Evolutionary conservation across 2,888 invertebrate genomes (phyloP), one percentile per base, ranked within the genome.

Genomic region (Agonum fuliginosum): DNA sequence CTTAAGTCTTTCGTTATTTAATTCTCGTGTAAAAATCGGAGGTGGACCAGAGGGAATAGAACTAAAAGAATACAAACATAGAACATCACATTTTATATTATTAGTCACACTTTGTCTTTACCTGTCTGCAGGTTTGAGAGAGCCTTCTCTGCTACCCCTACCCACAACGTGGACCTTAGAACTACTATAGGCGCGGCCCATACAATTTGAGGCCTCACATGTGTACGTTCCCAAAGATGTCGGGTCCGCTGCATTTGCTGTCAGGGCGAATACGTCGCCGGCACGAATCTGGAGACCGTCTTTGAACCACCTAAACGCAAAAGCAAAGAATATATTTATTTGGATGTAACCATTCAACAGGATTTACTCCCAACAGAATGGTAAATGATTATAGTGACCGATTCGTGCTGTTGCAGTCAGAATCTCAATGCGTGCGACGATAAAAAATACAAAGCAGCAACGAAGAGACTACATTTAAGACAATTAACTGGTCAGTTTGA

Each of bases 251-350:
- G 93, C 92, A 84, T 94, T 94, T 0, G 95, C 95, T 0, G 95
- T 95, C 54, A 96, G 87, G 0, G 96, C 96, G 84, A 96, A 96
- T 27, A 96, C 94, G 85, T 96, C 96, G 0, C 96, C 96, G 0
- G 96, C 95, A 85, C 94, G 94, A 80, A 96, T 96, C 86, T 95
- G 95, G 80, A 93, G 91, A 78, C 94, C 93, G 86, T 96, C 96
- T 89, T 96, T 94, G 85, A 91, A 94, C 93, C 93, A 93, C 8
- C 58, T 62, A 30, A 8, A 22, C 5, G 17, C 8, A 6, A 41
- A 4, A 1, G 5, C 3, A 0, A 46, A 14, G 14, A 46, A 14
- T 3, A 1, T 43, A 43, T 43, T 17, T 14, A n/a, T 43, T 8
- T 46, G 41, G n/a, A 5, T 41, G 12, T 81, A 41, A n/a, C 8